Conservation (phyloP, 1,140 invertebrate genomes). For the Dendrolimus kikuchii region DNA sequence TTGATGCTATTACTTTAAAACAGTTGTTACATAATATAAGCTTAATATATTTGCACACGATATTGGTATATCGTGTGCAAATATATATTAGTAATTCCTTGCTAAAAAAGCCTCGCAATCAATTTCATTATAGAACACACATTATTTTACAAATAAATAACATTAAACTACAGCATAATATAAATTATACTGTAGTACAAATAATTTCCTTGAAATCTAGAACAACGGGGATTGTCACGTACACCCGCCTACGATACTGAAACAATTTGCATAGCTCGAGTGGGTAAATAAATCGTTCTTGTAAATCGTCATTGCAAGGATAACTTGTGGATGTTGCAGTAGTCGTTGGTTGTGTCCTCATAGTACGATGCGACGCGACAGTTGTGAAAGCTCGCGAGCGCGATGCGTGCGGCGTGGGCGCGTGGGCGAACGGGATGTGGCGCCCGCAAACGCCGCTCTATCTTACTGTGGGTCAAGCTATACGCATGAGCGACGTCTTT, state of each 20-base stretch:
- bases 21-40: too few species aligned
- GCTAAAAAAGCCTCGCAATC: too few species aligned
- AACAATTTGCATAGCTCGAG: slow-evolving; percentile 1
- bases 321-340: not conserved
- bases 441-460: slow-evolving; percentile 35
- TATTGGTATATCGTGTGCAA: too few species aligned
- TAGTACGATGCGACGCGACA: slow-evolving; percentile 12
- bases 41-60: too few species aligned
- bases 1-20: too few species aligned
- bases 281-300: slow-evolving; percentile 14
- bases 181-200: too few species aligned
- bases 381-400: slow-evolving; percentile 60
- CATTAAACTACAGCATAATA: too few species aligned
- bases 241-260: not conserved
- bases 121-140: too few species aligned
- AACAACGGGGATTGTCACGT: not conserved
- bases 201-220: too few species aligned
- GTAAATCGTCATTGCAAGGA: not conserved
- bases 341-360: not conserved
- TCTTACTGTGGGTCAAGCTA: slow-evolving; percentile 20
- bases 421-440: slow-evolving; percentile 56
- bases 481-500: slow-evolving; percentile 8
- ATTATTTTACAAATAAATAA: too few species aligned
- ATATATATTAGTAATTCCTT: too few species aligned
- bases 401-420: slow-evolving; percentile 57